Base-by-base conservation (phyloP, 1,140 invertebrate genomes). In the Scaptomyza pallida region DNA sequence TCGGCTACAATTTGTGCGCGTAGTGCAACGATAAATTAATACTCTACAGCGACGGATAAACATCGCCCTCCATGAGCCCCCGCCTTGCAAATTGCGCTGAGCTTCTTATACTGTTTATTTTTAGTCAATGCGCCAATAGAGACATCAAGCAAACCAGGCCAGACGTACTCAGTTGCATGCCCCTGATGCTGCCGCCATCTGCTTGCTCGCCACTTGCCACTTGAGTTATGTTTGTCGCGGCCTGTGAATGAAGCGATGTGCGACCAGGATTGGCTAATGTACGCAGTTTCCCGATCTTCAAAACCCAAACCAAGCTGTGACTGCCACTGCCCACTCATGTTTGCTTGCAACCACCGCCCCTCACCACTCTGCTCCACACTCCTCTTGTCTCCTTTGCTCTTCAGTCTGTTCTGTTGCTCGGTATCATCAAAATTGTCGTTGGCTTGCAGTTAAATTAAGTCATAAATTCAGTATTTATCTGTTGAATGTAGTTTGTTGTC, bases 381-480 rank as follows among this genome's bases (percentile, higher is more conserved):
- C 43, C 41, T 8, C 51, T 48, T 37, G 30, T 37, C 45, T 23
- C 3, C 43, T 6, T 26, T 51, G 19, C 30, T 43, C 19, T 2
- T 21, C 19, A 2, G 35, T 3, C 51, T 6, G 43, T 51, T 30
- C 26, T 41, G 41, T 54, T 35, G 52, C 37, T 52, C 54, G 56
- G 64, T 86, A 85, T 85, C 81, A 80, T 85, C 81, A 86, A 86
- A 86, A 86, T 86, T 86, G 82, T 86, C 82, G 82, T 86, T 86
- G 82, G 82, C 82, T 86, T 67, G 82, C 82, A 90, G 89, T 90
- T 90, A 90, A 90, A 90, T 90, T 90, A 90, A 90, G 89, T 89
- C 89, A 90, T 90, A 90, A 90, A 90, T 90, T 90, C 89, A 86
- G 89, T 90, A 90, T 90, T 90, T 90, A 90, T 90, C 89, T 86